Evolutionary conservation across 2,888 invertebrate species (phyloP).

Genomic region (Drosophila paracracens): DNA sequence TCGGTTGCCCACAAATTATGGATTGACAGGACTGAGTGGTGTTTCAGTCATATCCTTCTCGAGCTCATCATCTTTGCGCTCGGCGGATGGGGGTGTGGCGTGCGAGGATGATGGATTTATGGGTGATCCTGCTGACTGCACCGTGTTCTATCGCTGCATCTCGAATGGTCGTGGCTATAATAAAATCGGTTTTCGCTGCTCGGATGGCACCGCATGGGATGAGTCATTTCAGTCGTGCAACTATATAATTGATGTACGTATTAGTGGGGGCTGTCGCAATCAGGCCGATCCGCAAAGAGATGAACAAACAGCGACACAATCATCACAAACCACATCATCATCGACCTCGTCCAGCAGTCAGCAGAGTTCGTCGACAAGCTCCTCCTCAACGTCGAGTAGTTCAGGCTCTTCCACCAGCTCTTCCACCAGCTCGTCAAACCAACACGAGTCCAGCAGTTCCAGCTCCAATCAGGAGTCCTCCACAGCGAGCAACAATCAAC

Average conservation of each 20-base stretch:
- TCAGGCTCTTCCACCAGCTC: conserved; percentile 53
- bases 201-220: conserved; percentile 92
- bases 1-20: conserved; percentile 79
- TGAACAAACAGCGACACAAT: conserved; percentile 73
- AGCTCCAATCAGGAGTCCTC: conserved; percentile 54
- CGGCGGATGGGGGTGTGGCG: conserved; percentile 66
- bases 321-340: conserved; percentile 71
- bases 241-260: conserved; percentile 88
- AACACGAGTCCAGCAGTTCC: conserved; percentile 50
- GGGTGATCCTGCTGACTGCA: conserved; percentile 89
- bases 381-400: conserved; percentile 48
- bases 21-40: conserved; percentile 82
- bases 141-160: conserved; percentile 92
- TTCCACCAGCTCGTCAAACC: conserved; percentile 49
- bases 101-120: conserved; percentile 90
- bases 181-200: conserved; percentile 90
- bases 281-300: conserved; percentile 60
- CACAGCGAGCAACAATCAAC: conserved; percentile 55
- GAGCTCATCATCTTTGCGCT: conserved; percentile 80
- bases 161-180: conserved; percentile 87
- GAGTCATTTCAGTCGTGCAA: conserved; percentile 89
- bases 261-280: conserved; percentile 86
- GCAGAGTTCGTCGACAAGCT: conserved; percentile 73
- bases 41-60: conserved; percentile 84
- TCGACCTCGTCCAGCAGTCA: conserved; percentile 69